phyloP scores from a whole-genome alignment of 2,888 invertebrate genomes.

The Augochlorella aurata region DNA sequence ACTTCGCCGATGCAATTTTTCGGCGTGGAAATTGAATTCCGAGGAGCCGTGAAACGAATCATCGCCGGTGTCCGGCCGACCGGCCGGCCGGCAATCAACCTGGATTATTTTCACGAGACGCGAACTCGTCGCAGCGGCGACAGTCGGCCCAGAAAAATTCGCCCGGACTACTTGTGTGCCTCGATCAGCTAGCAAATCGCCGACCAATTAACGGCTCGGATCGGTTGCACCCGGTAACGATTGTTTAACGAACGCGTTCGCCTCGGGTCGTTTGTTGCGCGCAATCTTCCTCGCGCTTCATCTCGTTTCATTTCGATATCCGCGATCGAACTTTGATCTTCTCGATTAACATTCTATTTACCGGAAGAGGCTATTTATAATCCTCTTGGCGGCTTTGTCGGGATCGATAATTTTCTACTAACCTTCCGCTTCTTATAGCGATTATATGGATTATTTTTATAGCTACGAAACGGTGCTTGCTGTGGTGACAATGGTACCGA shows the following conservation, averaged over 20 bases:
- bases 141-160: background rate
- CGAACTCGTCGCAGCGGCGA: background rate
- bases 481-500: too few relatives aligned
- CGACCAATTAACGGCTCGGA: background rate
- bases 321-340: background rate
- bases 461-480: too few relatives aligned
- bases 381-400: background rate
- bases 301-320: background rate
- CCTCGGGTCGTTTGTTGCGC: background rate
- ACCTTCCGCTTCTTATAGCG: background rate
- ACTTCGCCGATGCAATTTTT: conserved; percentile 8
- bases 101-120: background rate
- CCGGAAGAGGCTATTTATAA: background rate
- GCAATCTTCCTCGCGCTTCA: background rate
- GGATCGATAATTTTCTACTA: background rate
- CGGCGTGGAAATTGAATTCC: conserved; percentile 18
- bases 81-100: background rate
- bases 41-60: conserved; percentile 10
- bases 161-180: background rate
- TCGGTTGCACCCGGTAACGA: background rate
- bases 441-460: background rate
- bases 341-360: background rate
- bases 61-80: background rate
- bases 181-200: background rate
- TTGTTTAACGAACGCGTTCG: background rate